These are phyloP conservation scores for Polymixis lichenea DNA, from an alignment of 2,888 invertebrate genomes.

Conservation along the genomic window DNA sequence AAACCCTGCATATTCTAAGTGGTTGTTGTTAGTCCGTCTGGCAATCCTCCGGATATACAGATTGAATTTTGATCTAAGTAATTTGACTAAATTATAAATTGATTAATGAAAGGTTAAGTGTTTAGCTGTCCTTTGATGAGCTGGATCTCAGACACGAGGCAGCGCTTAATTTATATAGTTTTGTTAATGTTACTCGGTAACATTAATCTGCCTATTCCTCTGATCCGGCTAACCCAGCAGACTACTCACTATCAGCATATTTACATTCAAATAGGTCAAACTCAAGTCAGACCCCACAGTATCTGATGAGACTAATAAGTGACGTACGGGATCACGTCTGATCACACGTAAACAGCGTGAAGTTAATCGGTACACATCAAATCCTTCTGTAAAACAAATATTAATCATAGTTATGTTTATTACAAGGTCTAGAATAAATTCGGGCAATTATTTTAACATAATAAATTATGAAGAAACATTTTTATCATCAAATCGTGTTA, in stretches of 20 bases:
- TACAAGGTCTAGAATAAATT: conserved; percentile 39
- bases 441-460: conserved; percentile 10
- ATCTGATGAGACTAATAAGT: conserved; percentile 69
- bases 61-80: neutral
- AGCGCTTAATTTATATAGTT: neutral
- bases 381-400: conserved; percentile 30
- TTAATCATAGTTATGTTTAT: conserved; percentile 29
- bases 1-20: neutral
- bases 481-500: conserved; percentile 28
- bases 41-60: neutral
- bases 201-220: conserved; percentile 1
- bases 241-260: conserved; percentile 57
- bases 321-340: conserved; percentile 79
- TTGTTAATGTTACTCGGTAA: neutral
- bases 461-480: conserved; percentile 11
- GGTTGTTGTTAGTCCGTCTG: neutral
- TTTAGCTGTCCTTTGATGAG: conserved; percentile 2
- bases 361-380: conserved; percentile 45
- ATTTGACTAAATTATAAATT: neutral
- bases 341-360: conserved; percentile 67
- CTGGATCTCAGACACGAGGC: neutral
- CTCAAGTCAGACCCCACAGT: conserved; percentile 67
- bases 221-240: conserved; percentile 42
- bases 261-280: conserved; percentile 75
- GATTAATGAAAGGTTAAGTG: neutral